Evolutionary conservation across 1,140 invertebrate genomes (phyloP).

Genomic region (Conopomorpha cramerella): DNA sequence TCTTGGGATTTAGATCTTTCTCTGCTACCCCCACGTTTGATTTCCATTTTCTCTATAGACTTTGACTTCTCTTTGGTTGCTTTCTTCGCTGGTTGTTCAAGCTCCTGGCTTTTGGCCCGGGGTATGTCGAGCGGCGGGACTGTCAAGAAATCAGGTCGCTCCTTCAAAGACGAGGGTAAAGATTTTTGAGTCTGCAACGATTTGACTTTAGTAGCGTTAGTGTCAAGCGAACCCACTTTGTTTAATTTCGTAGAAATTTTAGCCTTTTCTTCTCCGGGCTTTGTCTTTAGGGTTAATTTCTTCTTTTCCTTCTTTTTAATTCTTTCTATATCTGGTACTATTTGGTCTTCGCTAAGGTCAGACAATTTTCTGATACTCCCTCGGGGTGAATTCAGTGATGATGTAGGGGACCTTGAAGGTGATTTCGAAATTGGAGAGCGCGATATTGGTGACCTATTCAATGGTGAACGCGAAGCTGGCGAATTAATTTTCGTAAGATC

Average conservation of each 20-base stretch:
- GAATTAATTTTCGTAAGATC: constrained; percentile 46
- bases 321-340: constrained; percentile 64
- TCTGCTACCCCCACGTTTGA: constrained; percentile 64
- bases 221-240: constrained; percentile 52
- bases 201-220: constrained; percentile 49
- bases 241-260: constrained; percentile 37
- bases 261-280: constrained; percentile 39
- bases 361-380: constrained; percentile 56
- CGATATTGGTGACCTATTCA: constrained; percentile 39
- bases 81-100: constrained; percentile 59
- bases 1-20: constrained; percentile 71
- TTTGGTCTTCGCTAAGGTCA: constrained; percentile 63
- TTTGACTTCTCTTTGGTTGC: constrained; percentile 67
- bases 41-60: constrained; percentile 67
- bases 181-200: constrained; percentile 56
- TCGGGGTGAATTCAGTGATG: constrained; percentile 54
- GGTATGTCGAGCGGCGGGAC: constrained; percentile 62
- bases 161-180: constrained; percentile 54
- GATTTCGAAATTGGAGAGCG: constrained; percentile 55
- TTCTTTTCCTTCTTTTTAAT: constrained; percentile 58
- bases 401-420: constrained; percentile 53
- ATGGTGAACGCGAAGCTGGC: constrained; percentile 39
- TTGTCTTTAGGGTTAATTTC: constrained; percentile 46
- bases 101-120: constrained; percentile 66
- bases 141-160: constrained; percentile 55